A percentile compares a stretch with the other conserved stretches of the same genome.
phyloP scores from a whole-genome alignment of 2,888 invertebrate species.

The Heteromyza rotundicornis region DNA sequence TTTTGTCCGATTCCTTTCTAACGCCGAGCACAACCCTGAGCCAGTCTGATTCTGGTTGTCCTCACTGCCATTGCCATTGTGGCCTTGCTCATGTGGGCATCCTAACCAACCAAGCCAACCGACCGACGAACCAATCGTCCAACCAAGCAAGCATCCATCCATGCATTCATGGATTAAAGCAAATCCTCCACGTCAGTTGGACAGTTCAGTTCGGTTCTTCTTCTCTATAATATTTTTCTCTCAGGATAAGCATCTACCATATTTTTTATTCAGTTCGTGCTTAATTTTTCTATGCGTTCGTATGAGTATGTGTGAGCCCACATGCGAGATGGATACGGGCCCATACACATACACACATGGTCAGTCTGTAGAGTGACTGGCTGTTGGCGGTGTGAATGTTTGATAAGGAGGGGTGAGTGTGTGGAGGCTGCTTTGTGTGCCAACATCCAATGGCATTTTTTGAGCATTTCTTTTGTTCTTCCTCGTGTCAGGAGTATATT shows the following conservation, averaged over 20 bases:
- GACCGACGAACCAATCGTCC: slow-evolving; percentile 21
- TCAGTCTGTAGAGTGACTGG: neutral
- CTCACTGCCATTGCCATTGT: slow-evolving; percentile 35
- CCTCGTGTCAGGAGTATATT: slow-evolving; percentile 9
- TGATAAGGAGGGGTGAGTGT: neutral
- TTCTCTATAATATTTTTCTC: slow-evolving; percentile 22
- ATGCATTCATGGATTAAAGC: slow-evolving; percentile 21
- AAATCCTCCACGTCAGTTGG: slow-evolving; percentile 14
- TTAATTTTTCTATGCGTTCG: neutral
- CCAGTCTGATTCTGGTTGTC: slow-evolving; percentile 6
- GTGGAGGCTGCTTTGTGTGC: neutral
- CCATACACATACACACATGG: neutral
- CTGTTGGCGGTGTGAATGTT: neutral
- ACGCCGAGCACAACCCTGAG: neutral
- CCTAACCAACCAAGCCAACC: slow-evolving; percentile 33
- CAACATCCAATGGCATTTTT: slow-evolving; percentile 24
- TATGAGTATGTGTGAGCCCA: neutral
- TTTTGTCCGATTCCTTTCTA: neutral
- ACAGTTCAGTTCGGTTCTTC: slow-evolving; percentile 5
- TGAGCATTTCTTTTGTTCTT: slow-evolving; percentile 23
- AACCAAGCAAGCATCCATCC: slow-evolving; percentile 17
- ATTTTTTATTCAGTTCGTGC: slow-evolving; percentile 10
- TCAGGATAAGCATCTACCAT: slow-evolving; percentile 29
- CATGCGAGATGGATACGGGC: neutral
- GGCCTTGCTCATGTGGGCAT: slow-evolving; percentile 40